A percentile compares a stretch with the other conserved stretches of the same genome.
Conservation (phyloP, 2,113 vertebrate genomes). For the Elephas maximus region DNA sequence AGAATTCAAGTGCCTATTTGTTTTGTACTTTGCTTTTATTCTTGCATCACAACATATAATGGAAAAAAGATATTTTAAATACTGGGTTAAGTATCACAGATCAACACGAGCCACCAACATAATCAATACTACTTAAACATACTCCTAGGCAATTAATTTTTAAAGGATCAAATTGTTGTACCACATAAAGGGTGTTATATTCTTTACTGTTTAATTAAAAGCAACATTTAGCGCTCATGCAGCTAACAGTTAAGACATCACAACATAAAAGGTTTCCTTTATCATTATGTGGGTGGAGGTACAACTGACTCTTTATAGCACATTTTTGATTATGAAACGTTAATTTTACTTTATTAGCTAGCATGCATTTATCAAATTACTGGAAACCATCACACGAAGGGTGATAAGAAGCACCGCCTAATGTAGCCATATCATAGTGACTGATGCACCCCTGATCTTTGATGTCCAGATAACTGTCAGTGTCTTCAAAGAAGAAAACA, state of each 20-base stretch:
- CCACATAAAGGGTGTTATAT: constrained; percentile 86
- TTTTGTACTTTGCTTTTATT: constrained; percentile 93
- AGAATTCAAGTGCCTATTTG: constrained; percentile 95
- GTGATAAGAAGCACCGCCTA: constrained; percentile 61
- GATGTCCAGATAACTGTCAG: background rate
- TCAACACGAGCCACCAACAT: constrained; percentile 86
- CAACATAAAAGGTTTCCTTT: constrained; percentile 82
- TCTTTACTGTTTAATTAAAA: constrained; percentile 94
- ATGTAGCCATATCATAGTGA: constrained; percentile 37
- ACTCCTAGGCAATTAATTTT: constrained; percentile 92
- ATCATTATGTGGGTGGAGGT: constrained; percentile 76
- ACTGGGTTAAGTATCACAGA: constrained; percentile 92
- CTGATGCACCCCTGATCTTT: background rate
- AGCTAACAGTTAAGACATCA: constrained; percentile 86
- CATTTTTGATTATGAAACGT: constrained; percentile 81
- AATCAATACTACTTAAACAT: constrained; percentile 93
- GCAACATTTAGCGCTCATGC: constrained; percentile 87
- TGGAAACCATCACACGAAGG: constrained; percentile 61
- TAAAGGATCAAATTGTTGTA: constrained; percentile 90
- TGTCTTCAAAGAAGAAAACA: background rate
- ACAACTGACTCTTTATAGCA: constrained; percentile 70
- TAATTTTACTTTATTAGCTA: constrained; percentile 88
- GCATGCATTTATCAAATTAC: constrained; percentile 85
- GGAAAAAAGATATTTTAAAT: constrained; percentile 93
- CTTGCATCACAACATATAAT: constrained; percentile 92